These are phyloP conservation scores for Pholis gunnellus DNA, from an alignment of 2,113 vertebrate genomes.

Conservation along the genomic window DNA sequence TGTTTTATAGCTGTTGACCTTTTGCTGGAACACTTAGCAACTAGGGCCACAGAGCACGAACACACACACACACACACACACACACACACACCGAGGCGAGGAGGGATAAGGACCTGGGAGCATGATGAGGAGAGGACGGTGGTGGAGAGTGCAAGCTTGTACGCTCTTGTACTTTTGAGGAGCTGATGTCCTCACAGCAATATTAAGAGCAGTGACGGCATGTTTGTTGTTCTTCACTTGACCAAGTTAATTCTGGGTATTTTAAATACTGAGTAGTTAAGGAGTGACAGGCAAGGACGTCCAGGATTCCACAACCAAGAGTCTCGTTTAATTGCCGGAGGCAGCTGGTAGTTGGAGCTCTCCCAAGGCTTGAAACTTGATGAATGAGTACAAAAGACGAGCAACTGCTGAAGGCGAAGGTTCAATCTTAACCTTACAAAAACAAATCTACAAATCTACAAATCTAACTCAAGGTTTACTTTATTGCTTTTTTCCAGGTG, in stretches of 20 bases:
- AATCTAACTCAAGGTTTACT: neutral
- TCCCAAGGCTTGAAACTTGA: neutral
- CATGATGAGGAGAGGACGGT: constrained; percentile 33
- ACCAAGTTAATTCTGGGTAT: constrained; percentile 15
- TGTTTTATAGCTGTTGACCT: constrained; percentile 77
- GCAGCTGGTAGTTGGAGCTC: neutral
- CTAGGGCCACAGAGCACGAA: constrained; percentile 41
- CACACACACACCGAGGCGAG: constrained; percentile 5
- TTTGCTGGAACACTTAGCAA: constrained; percentile 70
- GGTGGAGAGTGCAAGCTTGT: constrained; percentile 17
- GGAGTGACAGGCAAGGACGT: constrained; percentile 1
- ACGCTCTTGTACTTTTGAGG: constrained; percentile 40
- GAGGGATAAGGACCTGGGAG: constrained; percentile 42
- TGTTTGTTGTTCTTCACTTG: constrained; percentile 35
- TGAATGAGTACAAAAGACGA: constrained; percentile 14
- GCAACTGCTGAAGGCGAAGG: neutral
- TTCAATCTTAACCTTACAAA: constrained; percentile 12
- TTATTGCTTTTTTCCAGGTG: neutral
- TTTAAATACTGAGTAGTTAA: constrained; percentile 8
- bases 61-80: constrained; percentile 22
- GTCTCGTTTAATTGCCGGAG: neutral
- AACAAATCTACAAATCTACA: neutral
- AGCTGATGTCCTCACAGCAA: constrained; percentile 15
- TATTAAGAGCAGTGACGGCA: constrained; percentile 26
- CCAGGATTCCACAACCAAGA: neutral